These are phyloP conservation scores for Lucilia cuprina DNA, from an alignment of 1,140 invertebrate genomes.

Conservation along the genomic window DNA sequence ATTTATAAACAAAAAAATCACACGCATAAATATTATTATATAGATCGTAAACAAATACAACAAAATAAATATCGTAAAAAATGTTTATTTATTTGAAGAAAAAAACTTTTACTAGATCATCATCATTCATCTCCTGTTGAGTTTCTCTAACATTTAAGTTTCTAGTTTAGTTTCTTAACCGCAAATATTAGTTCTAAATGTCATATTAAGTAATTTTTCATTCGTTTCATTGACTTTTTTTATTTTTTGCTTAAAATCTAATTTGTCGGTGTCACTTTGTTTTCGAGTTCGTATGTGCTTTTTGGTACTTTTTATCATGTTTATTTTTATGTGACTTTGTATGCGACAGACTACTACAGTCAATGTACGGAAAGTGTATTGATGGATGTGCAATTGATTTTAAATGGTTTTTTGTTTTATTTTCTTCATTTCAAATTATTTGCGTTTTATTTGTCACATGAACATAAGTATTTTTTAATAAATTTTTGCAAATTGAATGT, in stretches of 20 bases:
- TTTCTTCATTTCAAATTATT: neutral
- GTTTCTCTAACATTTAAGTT: neutral
- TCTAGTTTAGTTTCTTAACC: neutral
- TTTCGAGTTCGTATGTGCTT: neutral
- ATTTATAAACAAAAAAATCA: neutral
- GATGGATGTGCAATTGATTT: neutral
- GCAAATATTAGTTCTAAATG: neutral
- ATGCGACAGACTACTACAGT: neutral
- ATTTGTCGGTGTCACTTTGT: constrained; percentile 7
- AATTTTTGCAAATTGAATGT: neutral
- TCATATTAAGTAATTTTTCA: neutral
- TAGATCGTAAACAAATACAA: neutral
- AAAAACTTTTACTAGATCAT: constrained; percentile 2
- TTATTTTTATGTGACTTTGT: constrained; percentile 5
- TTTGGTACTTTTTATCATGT: neutral
- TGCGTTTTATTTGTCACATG: neutral
- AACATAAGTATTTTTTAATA: neutral
- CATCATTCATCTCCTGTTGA: neutral
- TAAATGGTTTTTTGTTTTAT: too few species aligned
- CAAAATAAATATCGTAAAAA: neutral
- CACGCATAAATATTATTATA: constrained; percentile 2
- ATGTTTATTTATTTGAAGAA: neutral
- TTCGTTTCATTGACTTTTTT: neutral
- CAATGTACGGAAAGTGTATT: neutral
- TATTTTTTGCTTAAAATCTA: neutral